These are phyloP conservation scores for Drosophila nigricruria DNA, from an alignment of 2,888 invertebrate species.

Conservation along the genomic window DNA sequence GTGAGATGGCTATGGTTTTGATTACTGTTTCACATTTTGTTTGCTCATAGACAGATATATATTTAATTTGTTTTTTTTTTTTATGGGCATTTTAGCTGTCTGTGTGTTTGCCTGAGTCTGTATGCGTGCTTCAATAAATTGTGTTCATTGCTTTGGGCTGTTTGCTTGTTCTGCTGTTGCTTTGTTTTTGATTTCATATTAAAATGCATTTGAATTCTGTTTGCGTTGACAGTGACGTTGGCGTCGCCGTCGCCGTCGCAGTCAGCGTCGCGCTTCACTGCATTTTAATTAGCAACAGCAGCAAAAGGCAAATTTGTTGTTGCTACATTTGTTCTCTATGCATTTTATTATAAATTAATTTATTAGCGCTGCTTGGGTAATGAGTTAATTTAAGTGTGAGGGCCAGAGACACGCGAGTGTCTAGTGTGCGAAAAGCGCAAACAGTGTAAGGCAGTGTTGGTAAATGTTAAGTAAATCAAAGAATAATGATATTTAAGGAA, in stretches of 20 bases:
- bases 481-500: not conserved
- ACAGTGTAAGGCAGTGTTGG: slow-evolving; percentile 16
- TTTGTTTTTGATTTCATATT: slow-evolving; percentile 17
- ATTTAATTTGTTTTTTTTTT: slow-evolving; percentile 9
- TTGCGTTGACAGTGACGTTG: slow-evolving; percentile 18
- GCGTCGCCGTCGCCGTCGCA: not conserved
- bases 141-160: slow-evolving; percentile 15
- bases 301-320: slow-evolving; percentile 21
- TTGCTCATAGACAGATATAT: slow-evolving; percentile 11
- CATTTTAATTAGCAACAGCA: slow-evolving; percentile 64
- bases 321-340: slow-evolving; percentile 31
- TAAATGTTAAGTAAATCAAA: slow-evolving; percentile 34
- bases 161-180: slow-evolving; percentile 17
- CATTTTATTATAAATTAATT: slow-evolving; percentile 47
- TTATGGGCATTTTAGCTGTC: slow-evolving; percentile 4
- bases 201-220: slow-evolving; percentile 34
- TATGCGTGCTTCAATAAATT: slow-evolving; percentile 23
- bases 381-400: not conserved
- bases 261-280: slow-evolving; percentile 48
- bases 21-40: slow-evolving; percentile 26
- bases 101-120: not conserved
- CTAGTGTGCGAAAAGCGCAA: slow-evolving; percentile 4
- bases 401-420: slow-evolving; percentile 19
- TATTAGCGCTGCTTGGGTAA: slow-evolving; percentile 26
- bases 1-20: slow-evolving; percentile 12